Conservation (phyloP, 1,140 invertebrate genomes). For the Leptoteleia sp. region DNA sequence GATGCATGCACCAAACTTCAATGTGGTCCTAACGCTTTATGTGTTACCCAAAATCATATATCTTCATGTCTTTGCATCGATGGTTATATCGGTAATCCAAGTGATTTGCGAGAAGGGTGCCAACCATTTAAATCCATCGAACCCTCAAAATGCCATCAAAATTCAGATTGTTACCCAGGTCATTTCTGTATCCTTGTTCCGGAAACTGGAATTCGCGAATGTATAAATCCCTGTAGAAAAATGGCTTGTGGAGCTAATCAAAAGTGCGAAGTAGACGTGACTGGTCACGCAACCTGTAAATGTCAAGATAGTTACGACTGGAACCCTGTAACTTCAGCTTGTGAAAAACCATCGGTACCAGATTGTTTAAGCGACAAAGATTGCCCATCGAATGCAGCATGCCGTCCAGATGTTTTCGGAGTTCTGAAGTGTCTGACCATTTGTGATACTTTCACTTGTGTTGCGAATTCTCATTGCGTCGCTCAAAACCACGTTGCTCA, state of each 20-base stretch:
- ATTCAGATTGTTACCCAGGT: slow-evolving; percentile 86
- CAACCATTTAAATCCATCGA: slow-evolving; percentile 83
- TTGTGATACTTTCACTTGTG: slow-evolving; percentile 90
- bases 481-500: slow-evolving; percentile 87
- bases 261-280: slow-evolving; percentile 85
- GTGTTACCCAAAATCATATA: slow-evolving; percentile 89
- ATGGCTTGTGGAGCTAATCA: slow-evolving; percentile 91
- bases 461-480: slow-evolving; percentile 90
- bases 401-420: slow-evolving; percentile 90
- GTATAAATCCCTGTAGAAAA: slow-evolving; percentile 88
- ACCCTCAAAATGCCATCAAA: slow-evolving; percentile 83
- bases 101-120: slow-evolving; percentile 88
- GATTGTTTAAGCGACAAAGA: slow-evolving; percentile 88
- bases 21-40: slow-evolving; percentile 94
- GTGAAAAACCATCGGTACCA: slow-evolving; percentile 92
- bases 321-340: slow-evolving; percentile 89
- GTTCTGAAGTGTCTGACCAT: slow-evolving; percentile 90
- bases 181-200: slow-evolving; percentile 83
- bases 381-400: slow-evolving; percentile 86
- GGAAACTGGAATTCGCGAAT: slow-evolving; percentile 84
- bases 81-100: slow-evolving; percentile 89
- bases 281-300: slow-evolving; percentile 86
- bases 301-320: slow-evolving; percentile 89
- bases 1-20: slow-evolving; percentile 93
- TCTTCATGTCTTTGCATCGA: slow-evolving; percentile 92